Conservation (phyloP, 2,113 vertebrate species). For the Prunella fulvescens region DNA sequence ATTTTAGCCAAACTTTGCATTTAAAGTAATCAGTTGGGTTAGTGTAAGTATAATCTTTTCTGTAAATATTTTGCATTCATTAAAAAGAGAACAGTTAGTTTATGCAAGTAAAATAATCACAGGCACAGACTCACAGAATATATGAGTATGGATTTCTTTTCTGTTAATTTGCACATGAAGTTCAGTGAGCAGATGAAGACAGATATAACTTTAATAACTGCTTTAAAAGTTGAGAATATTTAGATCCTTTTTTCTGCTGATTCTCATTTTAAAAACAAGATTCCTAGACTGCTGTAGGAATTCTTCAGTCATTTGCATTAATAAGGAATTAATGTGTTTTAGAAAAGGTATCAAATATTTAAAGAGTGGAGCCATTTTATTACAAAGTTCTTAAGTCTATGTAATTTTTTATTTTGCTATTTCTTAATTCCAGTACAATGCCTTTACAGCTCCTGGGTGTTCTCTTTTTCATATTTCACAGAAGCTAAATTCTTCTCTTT, state of each 20-base stretch:
- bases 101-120: constrained; percentile 35
- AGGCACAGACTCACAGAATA: neutral
- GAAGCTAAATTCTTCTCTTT: neutral
- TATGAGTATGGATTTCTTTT: neutral
- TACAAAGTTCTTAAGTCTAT: neutral
- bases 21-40: constrained; percentile 45
- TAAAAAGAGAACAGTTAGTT: constrained; percentile 32
- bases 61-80: constrained; percentile 58
- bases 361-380: neutral
- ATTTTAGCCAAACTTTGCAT: constrained; percentile 41
- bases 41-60: constrained; percentile 55
- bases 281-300: neutral
- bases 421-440: neutral
- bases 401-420: neutral
- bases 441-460: neutral
- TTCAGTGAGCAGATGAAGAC: neutral
- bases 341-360: neutral
- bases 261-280: neutral
- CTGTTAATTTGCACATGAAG: neutral
- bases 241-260: neutral
- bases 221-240: constrained; percentile 1
- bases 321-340: neutral
- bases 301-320: neutral
- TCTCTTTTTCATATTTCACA: neutral
- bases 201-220: neutral